phyloP scores from a whole-genome alignment of 2,888 invertebrate genomes.

The Tiliacea citrago region DNA sequence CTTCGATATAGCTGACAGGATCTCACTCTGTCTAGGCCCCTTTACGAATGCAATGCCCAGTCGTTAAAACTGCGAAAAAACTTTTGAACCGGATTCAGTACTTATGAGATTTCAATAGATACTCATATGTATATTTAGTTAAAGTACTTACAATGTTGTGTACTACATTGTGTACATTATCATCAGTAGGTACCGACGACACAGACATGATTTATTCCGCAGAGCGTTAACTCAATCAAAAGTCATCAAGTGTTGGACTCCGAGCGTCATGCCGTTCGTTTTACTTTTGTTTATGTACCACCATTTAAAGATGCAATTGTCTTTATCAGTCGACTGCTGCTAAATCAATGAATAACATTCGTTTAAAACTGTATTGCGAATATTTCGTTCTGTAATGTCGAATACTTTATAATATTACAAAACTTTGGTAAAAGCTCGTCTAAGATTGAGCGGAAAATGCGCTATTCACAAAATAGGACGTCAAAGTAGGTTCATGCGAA shows the following conservation, averaged over 20 bases:
- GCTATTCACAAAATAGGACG: not conserved
- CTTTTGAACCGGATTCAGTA: not conserved
- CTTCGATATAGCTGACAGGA: not conserved
- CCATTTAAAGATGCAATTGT: slow-evolving; percentile 36
- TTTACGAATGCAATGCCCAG: not conserved
- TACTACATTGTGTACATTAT: slow-evolving; percentile 1
- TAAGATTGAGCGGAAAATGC: not conserved
- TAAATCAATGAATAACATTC: slow-evolving; percentile 19
- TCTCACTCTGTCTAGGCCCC: not conserved
- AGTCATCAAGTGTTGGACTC: slow-evolving; percentile 42
- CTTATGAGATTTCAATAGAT: not conserved
- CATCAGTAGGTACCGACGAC: not conserved
- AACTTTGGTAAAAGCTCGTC: not conserved
- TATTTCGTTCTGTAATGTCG: not conserved
- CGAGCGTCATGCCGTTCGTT: slow-evolving; percentile 13
- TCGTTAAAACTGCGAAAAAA: no score
- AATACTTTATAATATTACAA: not conserved
- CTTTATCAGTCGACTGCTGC: not conserved
- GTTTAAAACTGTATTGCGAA: slow-evolving; percentile 12
- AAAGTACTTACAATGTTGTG: not conserved
- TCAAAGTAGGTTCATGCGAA: not conserved
- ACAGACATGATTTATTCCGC: slow-evolving; percentile 9
- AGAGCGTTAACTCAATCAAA: slow-evolving; percentile 52
- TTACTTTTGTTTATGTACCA: slow-evolving; percentile 33
- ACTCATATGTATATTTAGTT: not conserved